Base-by-base conservation (phyloP, 2,113 vertebrate genomes). In the Cephalopterus ornatus region DNA sequence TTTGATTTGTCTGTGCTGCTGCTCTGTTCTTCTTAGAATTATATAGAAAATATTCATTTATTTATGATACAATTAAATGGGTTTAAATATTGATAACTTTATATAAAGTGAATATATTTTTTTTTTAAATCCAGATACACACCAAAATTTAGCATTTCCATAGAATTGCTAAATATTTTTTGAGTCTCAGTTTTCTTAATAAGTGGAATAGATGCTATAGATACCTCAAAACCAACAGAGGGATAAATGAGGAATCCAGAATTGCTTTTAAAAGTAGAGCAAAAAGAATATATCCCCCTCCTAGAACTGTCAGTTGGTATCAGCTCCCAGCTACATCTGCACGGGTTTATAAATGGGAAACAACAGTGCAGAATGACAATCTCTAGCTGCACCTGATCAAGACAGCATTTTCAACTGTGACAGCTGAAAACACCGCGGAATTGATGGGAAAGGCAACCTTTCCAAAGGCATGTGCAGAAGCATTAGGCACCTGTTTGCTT, bases 401-500 rank as follows among this genome's bases (percentile, higher is more conserved):
- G 61, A 72, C 4, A 2, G 68, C 80, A 82, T 92, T 96, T 96
- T 61, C 78, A 93, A 85, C 47, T 19, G 50, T 75, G 85, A 84
- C 82, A 94, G 85, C 63, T 88, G 95, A 90, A 93, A 96, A 84
- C 75, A 85, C 41, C 55, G 56, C 6, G 2, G 79, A 91, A 95
- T 46, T 84, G 90, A 94, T 88, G 85, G 78, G 56, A 81, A 88
- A 74, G 35, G 79, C 55, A 86, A 78, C 76, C 79, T 93, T 93
- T 87, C 84, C 93, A 92, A 92, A 90, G 82, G 55, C 79, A 46
- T 86, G 55, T 80, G 85, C 82, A 93, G 85, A 72, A 89, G 83
- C 73, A 81, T 84, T 87, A 89, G 84, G 83, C 95, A 88, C 80
- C 93, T 94, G 85, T 96, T 92, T 88, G 90, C 79, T 76, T 90